phyloP scores from a whole-genome alignment of 1,140 invertebrate species.

The Bathynomus jamesi region DNA sequence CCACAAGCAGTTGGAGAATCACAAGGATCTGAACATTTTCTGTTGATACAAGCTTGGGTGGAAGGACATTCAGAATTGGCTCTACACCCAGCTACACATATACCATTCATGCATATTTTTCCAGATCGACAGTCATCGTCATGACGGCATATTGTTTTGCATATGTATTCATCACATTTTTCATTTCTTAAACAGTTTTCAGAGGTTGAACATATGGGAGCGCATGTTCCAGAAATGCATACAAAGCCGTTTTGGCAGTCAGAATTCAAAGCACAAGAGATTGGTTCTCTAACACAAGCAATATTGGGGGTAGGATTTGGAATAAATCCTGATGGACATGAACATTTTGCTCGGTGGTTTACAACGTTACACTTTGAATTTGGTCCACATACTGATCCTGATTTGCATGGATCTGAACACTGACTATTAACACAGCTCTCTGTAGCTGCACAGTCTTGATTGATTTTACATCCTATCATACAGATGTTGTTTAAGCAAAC shows the following conservation, averaged over 20 bases:
- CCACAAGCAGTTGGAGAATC: slow-evolving; percentile 67
- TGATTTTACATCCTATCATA: slow-evolving; percentile 70
- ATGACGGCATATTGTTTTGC: slow-evolving; percentile 61
- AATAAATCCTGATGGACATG: slow-evolving; percentile 66
- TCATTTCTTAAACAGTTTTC: slow-evolving; percentile 70
- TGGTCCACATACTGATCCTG: slow-evolving; percentile 59
- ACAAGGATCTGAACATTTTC: slow-evolving; percentile 67
- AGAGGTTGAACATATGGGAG: slow-evolving; percentile 64
- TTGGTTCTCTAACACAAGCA: slow-evolving; percentile 67
- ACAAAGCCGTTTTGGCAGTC: slow-evolving; percentile 59
- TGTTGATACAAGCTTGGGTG: slow-evolving; percentile 60
- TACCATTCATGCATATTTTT: slow-evolving; percentile 72
- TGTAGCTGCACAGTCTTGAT: slow-evolving; percentile 74
- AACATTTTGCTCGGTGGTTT: slow-evolving; percentile 72
- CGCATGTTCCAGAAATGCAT: slow-evolving; percentile 62
- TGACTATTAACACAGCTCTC: slow-evolving; percentile 71
- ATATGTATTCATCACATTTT: slow-evolving; percentile 57
- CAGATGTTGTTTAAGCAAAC: slow-evolving; percentile 78
- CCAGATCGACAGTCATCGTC: slow-evolving; percentile 72
- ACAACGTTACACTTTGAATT: slow-evolving; percentile 61
- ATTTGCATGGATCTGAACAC: slow-evolving; percentile 72
- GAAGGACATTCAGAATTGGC: slow-evolving; percentile 62
- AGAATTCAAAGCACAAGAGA: slow-evolving; percentile 60
- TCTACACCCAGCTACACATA: slow-evolving; percentile 69
- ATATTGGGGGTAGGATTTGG: slow-evolving; percentile 66